These are phyloP conservation scores for Aspidoscelis tigris DNA, from an alignment of 2,113 vertebrate genomes.

Conservation along the genomic window DNA sequence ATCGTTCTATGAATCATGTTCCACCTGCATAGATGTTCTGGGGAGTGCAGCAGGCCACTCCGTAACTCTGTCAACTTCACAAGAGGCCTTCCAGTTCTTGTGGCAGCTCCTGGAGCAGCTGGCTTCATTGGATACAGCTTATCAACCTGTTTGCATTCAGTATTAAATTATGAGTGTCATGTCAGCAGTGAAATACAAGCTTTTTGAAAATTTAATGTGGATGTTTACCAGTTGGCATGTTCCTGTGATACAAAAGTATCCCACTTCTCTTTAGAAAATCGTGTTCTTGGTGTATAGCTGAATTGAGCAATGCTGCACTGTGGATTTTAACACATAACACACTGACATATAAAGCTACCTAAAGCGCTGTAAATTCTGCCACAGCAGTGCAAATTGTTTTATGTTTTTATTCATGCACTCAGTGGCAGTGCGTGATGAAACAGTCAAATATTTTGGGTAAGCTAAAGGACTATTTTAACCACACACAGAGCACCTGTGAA, in stretches of 20 bases:
- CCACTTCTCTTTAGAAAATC: conserved; percentile 56
- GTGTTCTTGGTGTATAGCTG: conserved; percentile 57
- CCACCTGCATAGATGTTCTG: too few relatives aligned
- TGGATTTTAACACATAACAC: conserved; percentile 52
- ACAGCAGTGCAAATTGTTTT: conserved; percentile 27
- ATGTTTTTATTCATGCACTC: conserved; percentile 50
- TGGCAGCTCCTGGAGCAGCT: too few relatives aligned
- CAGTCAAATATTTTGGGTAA: neutral
- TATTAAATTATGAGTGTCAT: conserved; percentile 67
- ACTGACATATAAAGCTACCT: conserved; percentile 39
- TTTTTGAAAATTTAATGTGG: conserved; percentile 67
- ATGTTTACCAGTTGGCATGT: conserved; percentile 68
- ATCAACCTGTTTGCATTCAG: conserved; percentile 63
- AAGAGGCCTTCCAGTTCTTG: too few relatives aligned
- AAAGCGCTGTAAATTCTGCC: conserved; percentile 58
- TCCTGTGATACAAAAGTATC: conserved; percentile 49
- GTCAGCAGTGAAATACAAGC: conserved; percentile 59
- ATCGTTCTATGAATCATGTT: too few relatives aligned
- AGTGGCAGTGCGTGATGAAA: conserved; percentile 46
- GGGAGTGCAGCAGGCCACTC: too few relatives aligned
- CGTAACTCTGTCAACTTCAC: too few relatives aligned
- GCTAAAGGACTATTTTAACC: neutral
- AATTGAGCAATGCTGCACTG: conserved; percentile 50
- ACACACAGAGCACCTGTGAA: neutral
- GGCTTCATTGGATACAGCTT: too few relatives aligned